Evolutionary conservation across 2,797 vertebrate genomes (phyloP).

Genomic region (Rhynchonycteris naso): DNA sequence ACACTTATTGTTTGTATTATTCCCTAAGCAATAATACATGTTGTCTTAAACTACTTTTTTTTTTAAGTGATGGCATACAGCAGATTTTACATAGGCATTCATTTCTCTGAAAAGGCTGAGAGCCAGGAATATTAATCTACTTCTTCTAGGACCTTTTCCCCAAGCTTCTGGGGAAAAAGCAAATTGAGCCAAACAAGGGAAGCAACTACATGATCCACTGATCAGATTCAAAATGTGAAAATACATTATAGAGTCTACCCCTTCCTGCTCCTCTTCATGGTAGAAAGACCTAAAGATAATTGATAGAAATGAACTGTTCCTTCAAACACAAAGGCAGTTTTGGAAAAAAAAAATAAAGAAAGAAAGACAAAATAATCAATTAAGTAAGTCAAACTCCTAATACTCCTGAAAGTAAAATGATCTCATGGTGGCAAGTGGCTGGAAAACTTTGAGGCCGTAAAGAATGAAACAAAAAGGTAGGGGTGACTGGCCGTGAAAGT

Average conservation of each 20-base stretch:
- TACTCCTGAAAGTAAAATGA: slow-evolving; percentile 58
- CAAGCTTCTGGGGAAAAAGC: slow-evolving; percentile 55
- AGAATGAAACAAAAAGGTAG: slow-evolving; percentile 63
- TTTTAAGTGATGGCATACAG: not conserved
- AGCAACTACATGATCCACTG: not conserved
- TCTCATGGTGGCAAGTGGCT: slow-evolving; percentile 62
- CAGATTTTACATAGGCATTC: slow-evolving; percentile 55
- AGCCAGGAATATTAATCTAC: slow-evolving; percentile 62
- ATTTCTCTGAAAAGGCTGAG: slow-evolving; percentile 47
- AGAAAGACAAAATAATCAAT: slow-evolving; percentile 35
- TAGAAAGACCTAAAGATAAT: slow-evolving; percentile 36
- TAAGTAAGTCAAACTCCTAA: not conserved
- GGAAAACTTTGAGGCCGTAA: slow-evolving; percentile 72
- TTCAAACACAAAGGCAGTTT: slow-evolving; percentile 43
- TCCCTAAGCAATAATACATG: not conserved
- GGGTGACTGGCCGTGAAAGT: slow-evolving; percentile 75
- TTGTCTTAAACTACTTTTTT: not conserved
- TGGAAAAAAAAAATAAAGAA: not conserved
- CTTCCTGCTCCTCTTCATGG: slow-evolving; percentile 53
- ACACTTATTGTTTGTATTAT: not conserved
- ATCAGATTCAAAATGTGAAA: slow-evolving; percentile 56
- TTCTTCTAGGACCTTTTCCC: slow-evolving; percentile 59
- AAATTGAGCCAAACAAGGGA: not conserved
- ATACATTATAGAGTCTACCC: not conserved
- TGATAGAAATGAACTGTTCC: slow-evolving; percentile 12